phyloP scores from a whole-genome alignment of 2,113 vertebrate species.

The Seriola quinqueradiata region DNA sequence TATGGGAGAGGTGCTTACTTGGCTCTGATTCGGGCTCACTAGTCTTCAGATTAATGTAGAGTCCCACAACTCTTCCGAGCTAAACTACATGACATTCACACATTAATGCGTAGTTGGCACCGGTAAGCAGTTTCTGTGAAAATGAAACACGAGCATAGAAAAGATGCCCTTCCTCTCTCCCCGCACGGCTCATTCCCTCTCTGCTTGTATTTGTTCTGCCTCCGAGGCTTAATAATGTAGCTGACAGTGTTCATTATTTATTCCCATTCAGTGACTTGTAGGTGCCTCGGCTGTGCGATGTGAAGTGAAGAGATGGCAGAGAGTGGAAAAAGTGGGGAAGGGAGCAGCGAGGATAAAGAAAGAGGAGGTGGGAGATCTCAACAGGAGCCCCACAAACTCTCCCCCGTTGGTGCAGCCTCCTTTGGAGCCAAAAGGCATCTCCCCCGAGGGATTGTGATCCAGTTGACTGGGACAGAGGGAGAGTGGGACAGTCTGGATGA shows the following conservation, averaged over 20 bases:
- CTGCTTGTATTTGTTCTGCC: conserved; percentile 38
- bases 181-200: neutral
- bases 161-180: conserved; percentile 36
- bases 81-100: conserved; percentile 10
- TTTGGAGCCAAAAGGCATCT: conserved; percentile 63
- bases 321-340: conserved; percentile 57
- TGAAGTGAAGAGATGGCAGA: conserved; percentile 85
- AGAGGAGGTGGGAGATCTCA: conserved; percentile 27
- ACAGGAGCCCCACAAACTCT: conserved; percentile 29
- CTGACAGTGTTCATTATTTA: conserved; percentile 54
- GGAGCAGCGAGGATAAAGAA: conserved; percentile 29
- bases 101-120: conserved; percentile 28
- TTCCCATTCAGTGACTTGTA: conserved; percentile 58
- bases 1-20: conserved; percentile 56
- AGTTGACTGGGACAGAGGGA: conserved; percentile 81
- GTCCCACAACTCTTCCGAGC: conserved; percentile 38
- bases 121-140: conserved; percentile 44
- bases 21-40: conserved; percentile 46
- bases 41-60: conserved; percentile 44
- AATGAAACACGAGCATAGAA: conserved; percentile 42
- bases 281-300: conserved; percentile 64
- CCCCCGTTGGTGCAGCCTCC: conserved; percentile 9
- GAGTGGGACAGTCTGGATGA: conserved; percentile 78
- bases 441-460: conserved; percentile 82
- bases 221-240: conserved; percentile 30